phyloP scores from a whole-genome alignment of 2,888 invertebrate genomes.

The Acheta domesticus region DNA sequence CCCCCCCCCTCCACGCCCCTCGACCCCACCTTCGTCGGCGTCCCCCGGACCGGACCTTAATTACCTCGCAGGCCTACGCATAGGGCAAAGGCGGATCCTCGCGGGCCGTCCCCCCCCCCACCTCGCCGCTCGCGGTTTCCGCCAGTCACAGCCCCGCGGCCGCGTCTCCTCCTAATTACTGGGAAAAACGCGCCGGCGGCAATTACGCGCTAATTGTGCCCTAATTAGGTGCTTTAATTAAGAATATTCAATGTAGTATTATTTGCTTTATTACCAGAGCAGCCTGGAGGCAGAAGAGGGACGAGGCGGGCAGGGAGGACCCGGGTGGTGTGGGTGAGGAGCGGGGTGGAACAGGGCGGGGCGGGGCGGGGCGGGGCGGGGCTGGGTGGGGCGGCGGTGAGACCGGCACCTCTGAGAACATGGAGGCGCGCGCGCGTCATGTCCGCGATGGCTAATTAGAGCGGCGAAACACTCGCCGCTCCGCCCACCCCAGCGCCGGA shows the following conservation, averaged over 20 bases:
- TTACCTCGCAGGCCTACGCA: no score
- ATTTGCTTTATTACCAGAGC: conserved; percentile 6
- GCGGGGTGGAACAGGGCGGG: background rate
- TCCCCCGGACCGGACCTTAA: no score
- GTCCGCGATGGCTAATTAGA: background rate
- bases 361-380: background rate
- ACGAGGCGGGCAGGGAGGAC: background rate
- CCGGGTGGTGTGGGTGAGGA: background rate
- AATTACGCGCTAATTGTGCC: conserved; percentile 10
- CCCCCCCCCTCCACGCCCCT: no score
- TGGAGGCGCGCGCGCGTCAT: background rate
- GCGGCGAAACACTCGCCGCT: background rate
- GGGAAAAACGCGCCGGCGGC: background rate
- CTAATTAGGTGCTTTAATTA: conserved; percentile 18
- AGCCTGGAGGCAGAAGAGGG: background rate
- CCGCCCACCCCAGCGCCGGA: no score
- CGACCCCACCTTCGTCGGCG: no score
- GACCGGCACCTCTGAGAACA: background rate
- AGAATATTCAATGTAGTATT: conserved; percentile 18
- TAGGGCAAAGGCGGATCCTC: no score
- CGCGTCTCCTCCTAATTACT: conserved; percentile 6
- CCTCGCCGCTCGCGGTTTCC: background rate
- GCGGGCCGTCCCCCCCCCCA: no score
- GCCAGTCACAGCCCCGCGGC: background rate
- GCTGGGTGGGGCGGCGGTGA: background rate